Evolutionary conservation across 2,797 vertebrate species (phyloP), one percentile per base, ranked within the genome.

Genomic region (Parauchenoglanis ngamensis): DNA sequence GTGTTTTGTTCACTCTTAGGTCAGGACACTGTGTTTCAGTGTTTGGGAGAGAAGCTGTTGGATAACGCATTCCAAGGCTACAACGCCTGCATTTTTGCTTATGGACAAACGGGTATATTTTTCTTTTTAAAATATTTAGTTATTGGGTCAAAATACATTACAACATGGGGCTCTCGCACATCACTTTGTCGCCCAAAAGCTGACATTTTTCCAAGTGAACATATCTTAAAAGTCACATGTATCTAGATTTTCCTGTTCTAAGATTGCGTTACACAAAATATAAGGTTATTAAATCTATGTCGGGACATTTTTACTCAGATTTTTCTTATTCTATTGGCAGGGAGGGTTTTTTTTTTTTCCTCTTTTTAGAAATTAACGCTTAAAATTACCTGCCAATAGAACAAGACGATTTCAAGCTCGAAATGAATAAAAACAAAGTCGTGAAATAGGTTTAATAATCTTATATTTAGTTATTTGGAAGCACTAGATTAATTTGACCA

Each of bases 51-150:
- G 90, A 97, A 95, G 92, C 97, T 99, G 88, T 95, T 99, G 84
- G 96, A 99, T 94, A 99, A 98, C 76, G 98, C 98, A 90, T 99
- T 99, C 85, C 94, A 97, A 92, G 98, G 98, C 91, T 99, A 99
- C 91, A 99, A 99, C 0, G 98, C 98, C 46, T 99, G 98, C 90
- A 97, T 99, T 93, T 98, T 99, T 93, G 98, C 98, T 89, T 99
- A 99, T 0, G 98, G 98, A 86, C 98, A 99, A 89, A 99, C 98
- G 4, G 98, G 98, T 98, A 92, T 49, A 35, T 84, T 63, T 28
- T 65, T 28, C 3, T 46, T 46, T 3, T 46, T 46, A 46, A n/a
- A n/a, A n/a, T n/a, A n/a, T n/a, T n/a, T n/a, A n/a, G n/a, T n/a
- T n/a, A n/a, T 61, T 31, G 3, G 23, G 68, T 44, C 68, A 44